These are phyloP conservation scores for Orestias chungarensis DNA, from an alignment of 2,797 vertebrate species.

Conservation along the genomic window DNA sequence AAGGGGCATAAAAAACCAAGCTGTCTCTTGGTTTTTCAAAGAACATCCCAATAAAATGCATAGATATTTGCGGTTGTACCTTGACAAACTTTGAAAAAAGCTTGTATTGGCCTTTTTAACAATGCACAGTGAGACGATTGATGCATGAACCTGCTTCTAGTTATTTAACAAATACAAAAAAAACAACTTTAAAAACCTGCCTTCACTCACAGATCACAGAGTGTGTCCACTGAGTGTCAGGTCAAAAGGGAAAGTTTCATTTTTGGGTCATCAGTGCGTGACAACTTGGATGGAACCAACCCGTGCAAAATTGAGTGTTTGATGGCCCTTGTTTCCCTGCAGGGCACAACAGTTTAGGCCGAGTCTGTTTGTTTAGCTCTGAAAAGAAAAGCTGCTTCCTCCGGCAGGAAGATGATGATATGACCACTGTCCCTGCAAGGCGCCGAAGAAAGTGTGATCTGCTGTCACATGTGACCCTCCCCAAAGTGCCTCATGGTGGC, in stretches of 20 bases:
- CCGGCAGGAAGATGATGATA: conserved; percentile 72
- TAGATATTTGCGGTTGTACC: not conserved
- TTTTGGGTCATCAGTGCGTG: conserved; percentile 20
- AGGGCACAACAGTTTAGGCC: conserved; percentile 42
- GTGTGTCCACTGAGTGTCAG: conserved; percentile 13
- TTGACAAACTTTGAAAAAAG: not conserved
- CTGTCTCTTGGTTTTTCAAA: not conserved
- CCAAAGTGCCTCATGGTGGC: conserved; percentile 57
- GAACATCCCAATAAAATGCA: not conserved
- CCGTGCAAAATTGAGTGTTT: conserved; percentile 63
- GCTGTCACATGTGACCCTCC: conserved; percentile 47
- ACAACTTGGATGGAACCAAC: conserved; percentile 36
- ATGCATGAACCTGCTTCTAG: not conserved
- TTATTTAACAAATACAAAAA: not conserved
- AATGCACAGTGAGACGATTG: not conserved
- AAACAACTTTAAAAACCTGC: not conserved
- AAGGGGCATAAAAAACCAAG: too few relatives aligned
- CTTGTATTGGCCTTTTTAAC: not conserved
- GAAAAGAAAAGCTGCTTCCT: conserved; percentile 76
- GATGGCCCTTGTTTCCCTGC: conserved; percentile 60
- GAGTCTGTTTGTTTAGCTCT: conserved; percentile 74
- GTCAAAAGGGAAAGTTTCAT: conserved; percentile 44
- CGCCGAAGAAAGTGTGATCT: conserved; percentile 22
- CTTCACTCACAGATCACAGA: conserved; percentile 33
- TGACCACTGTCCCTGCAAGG: conserved; percentile 36